These are phyloP conservation scores for Drosophila testacea DNA, from an alignment of 2,888 invertebrate species.

Conservation along the genomic window DNA sequence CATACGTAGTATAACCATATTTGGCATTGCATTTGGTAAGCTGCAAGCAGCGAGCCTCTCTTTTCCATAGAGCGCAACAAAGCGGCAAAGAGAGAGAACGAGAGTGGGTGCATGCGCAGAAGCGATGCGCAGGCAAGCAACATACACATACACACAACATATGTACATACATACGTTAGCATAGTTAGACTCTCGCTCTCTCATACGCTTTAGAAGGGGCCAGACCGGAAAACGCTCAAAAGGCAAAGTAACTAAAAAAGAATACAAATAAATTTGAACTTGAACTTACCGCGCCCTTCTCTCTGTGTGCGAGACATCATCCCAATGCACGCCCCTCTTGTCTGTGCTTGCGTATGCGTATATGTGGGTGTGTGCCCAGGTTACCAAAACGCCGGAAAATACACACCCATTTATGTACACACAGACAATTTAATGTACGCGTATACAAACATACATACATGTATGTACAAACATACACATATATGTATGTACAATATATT, in stretches of 20 bases:
- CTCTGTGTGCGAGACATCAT: slow-evolving; percentile 9
- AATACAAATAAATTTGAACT: slow-evolving; percentile 77
- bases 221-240: slow-evolving; percentile 56
- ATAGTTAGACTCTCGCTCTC: slow-evolving; percentile 24
- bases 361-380: slow-evolving; percentile 36
- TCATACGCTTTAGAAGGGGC: slow-evolving; percentile 13
- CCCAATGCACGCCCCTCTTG: not conserved
- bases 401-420: slow-evolving; percentile 53
- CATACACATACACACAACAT: slow-evolving; percentile 12
- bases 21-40: slow-evolving; percentile 73
- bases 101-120: slow-evolving; percentile 59
- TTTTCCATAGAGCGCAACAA: slow-evolving; percentile 2
- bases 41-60: slow-evolving; percentile 37
- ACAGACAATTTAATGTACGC: not conserved
- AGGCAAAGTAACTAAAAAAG: slow-evolving; percentile 41
- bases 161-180: slow-evolving; percentile 1
- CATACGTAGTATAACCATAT: slow-evolving; percentile 68
- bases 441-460: not conserved
- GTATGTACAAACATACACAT: not conserved
- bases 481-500: slow-evolving; percentile 13
- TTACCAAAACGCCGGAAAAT: slow-evolving; percentile 47
- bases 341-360: slow-evolving; percentile 6
- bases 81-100: not conserved
- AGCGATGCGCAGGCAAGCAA: slow-evolving; percentile 25
- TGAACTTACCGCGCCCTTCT: slow-evolving; percentile 70